These are phyloP conservation scores for Nibea coibor DNA, from an alignment of 2,113 vertebrate genomes.

Conservation along the genomic window DNA sequence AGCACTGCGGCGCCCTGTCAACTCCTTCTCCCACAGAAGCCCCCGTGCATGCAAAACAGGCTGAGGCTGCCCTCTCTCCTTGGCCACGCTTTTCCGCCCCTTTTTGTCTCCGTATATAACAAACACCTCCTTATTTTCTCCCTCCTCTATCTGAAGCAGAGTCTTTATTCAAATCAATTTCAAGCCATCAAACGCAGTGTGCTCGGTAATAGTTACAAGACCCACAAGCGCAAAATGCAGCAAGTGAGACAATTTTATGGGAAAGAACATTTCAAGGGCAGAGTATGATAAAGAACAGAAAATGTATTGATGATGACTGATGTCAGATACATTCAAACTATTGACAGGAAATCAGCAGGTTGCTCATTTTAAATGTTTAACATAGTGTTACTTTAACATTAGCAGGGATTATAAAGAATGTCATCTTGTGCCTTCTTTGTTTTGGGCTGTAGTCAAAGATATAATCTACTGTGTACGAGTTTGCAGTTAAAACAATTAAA, in stretches of 20 bases:
- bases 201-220: conserved; percentile 38
- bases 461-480: neutral
- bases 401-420: neutral
- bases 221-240: conserved; percentile 42
- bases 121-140: conserved; percentile 50
- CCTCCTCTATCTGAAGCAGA: conserved; percentile 3
- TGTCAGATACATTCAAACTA: neutral
- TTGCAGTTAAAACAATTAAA: neutral
- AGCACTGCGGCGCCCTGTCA: conserved; percentile 79
- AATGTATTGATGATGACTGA: conserved; percentile 24
- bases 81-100: conserved; percentile 49
- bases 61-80: conserved; percentile 71
- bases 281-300: conserved; percentile 51
- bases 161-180: conserved; percentile 74
- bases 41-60: conserved; percentile 80
- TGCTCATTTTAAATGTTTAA: neutral
- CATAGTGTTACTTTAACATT: neutral
- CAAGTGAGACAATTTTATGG: conserved; percentile 47
- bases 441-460: neutral
- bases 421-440: neutral
- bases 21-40: conserved; percentile 68
- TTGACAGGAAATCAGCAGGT: neutral
- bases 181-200: conserved; percentile 43
- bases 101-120: conserved; percentile 51
- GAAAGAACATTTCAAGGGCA: conserved; percentile 74